Evolutionary conservation across 1,140 invertebrate genomes (phyloP).

Genomic region (Zaprionus gabonicus): DNA sequence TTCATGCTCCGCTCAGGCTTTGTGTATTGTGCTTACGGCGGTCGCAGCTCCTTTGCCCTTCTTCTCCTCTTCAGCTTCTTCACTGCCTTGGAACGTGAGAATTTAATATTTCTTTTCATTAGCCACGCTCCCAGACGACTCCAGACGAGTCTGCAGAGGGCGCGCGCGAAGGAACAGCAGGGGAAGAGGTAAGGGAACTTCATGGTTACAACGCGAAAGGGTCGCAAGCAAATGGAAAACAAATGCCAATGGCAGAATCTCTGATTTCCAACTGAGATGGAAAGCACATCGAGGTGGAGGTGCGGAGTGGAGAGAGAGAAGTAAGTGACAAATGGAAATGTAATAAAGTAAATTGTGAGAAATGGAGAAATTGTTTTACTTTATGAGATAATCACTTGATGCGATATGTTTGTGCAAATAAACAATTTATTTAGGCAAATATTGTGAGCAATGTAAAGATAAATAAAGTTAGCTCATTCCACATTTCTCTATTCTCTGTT

Average conservation of each 20-base stretch:
- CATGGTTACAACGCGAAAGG: slow-evolving; percentile 60
- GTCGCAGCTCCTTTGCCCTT: slow-evolving; percentile 47
- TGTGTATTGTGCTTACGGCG: slow-evolving; percentile 39
- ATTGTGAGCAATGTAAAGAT: no score
- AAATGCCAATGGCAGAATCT: slow-evolving; percentile 36
- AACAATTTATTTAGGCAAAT: no score
- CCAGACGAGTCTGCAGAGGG: slow-evolving; percentile 10
- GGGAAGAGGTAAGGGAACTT: slow-evolving; percentile 39
- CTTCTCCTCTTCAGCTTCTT: slow-evolving; percentile 30
- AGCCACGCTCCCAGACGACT: slow-evolving; percentile 58
- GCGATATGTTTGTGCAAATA: no score
- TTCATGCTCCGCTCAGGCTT: slow-evolving; percentile 33
- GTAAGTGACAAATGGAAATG: not conserved
- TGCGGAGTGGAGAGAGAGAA: not conserved
- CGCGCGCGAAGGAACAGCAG: not conserved
- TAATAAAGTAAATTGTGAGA: no score
- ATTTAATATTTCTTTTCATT: slow-evolving; percentile 83
- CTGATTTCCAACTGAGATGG: not conserved
- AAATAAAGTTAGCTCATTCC: no score
- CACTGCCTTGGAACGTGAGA: slow-evolving; percentile 72
- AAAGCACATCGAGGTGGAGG: not conserved
- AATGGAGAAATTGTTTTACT: no score
- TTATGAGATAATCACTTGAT: no score
- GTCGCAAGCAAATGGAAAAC: slow-evolving; percentile 55
- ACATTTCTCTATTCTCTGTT: no score